Evolutionary conservation across 1,140 invertebrate genomes (phyloP), one percentile per base, ranked within the genome.

Genomic region (Vollenhovia emeryi): DNA sequence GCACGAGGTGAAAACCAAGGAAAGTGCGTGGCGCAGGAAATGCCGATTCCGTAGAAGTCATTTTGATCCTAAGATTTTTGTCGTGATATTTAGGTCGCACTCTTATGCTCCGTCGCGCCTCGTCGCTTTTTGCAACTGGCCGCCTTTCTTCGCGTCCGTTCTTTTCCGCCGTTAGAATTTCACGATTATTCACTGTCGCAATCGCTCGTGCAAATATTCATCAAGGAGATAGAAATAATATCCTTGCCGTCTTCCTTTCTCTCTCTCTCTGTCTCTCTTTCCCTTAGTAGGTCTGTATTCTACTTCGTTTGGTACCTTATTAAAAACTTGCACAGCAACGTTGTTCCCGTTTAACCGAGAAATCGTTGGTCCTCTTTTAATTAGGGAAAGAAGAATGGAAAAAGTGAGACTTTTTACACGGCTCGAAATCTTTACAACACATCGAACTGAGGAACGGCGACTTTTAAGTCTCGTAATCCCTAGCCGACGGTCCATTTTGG

Each of bases 1-100:
- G 27, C 4, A 40, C 21, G 13, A 43, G 8, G n/a, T 30, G 13
- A 76, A 33, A 75, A 27, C 40, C 27, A 21, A 84, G 48, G 68
- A 18, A 75, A 73, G 55, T 64, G 45, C 3, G 43, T 13, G 36
- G 59, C 18, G 64, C 43, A 40, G 36, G 52, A 50, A 40, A 50
- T 27, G 4, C 5, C 11, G 45, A 21, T 43, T 36, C 6, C 50
- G 30, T 9, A 30, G 24, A 30, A 68, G n/a, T 36, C 15, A 33
- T 13, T 66, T 84, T 43, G 55, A 78, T 84, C 57, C 59, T 52
- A 21, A 5, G 60, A 75, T 57, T 52, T 84, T 78, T 84, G 64
- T 60, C 45, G 59, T 50, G 79, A 78, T 9, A 33, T 45, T 78
- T n/a, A 55, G 3, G 8, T 43, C 21, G 60, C 43, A 43, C 43